Percentiles rank a stretch among this genome's conserved stretches.
These are phyloP conservation scores for Cyanistes caeruleus DNA, from an alignment of 2,113 vertebrate genomes.

Conservation along the genomic window DNA sequence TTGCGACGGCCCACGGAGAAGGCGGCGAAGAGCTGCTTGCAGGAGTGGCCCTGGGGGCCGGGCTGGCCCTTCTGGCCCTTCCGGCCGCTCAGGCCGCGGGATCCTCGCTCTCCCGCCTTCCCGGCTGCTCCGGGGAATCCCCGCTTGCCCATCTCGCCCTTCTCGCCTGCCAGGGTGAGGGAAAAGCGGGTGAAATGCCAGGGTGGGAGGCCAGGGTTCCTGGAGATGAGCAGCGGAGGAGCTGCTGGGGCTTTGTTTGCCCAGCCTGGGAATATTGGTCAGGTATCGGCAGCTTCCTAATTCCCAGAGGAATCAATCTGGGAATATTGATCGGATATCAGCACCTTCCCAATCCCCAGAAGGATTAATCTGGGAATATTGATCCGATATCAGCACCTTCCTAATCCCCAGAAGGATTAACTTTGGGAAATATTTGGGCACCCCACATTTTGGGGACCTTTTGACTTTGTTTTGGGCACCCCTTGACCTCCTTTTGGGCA, in stretches of 20 bases:
- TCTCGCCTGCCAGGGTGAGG: slow-evolving; percentile 73
- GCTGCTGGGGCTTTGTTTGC: fast-evolving
- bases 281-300: fast-evolving
- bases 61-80: slow-evolving; percentile 86
- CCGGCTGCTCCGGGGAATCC: slow-evolving; percentile 77
- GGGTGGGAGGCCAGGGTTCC: fast-evolving
- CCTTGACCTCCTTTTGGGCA: too few species aligned
- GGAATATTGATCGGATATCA: background rate
- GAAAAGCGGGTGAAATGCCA: fast-evolving
- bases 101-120: slow-evolving; percentile 71
- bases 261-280: background rate
- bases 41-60: slow-evolving; percentile 79
- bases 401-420: background rate
- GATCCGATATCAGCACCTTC: background rate
- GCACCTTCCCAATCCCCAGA: background rate
- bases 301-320: too few species aligned
- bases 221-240: background rate
- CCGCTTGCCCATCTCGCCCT: slow-evolving; percentile 80
- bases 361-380: background rate
- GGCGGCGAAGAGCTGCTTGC: slow-evolving; percentile 78
- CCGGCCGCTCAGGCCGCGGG: slow-evolving; percentile 67
- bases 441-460: too few species aligned
- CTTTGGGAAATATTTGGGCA: too few species aligned
- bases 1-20: slow-evolving; percentile 85
- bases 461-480: too few species aligned